phyloP scores from a whole-genome alignment of 92 coral and sea anemone species.

The Galaxea fascicularis region DNA sequence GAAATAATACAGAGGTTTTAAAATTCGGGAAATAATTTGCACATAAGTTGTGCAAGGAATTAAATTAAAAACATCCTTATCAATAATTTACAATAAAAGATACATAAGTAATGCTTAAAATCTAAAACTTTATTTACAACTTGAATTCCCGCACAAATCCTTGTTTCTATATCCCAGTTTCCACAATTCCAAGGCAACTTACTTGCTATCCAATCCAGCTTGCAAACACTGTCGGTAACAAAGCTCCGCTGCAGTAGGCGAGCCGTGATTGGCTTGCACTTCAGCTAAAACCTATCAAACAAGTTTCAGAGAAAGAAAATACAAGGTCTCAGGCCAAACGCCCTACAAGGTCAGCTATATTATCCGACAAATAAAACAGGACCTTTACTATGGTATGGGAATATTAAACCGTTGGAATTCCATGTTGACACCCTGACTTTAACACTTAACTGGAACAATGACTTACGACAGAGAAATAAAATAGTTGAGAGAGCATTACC shows the following conservation, averaged over 20 bases:
- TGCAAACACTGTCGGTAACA: slow-evolving; percentile 95
- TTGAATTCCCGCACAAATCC: too few relatives aligned
- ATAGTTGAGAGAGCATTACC: slow-evolving; percentile 52
- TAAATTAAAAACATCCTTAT: too few relatives aligned
- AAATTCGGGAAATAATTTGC: neutral
- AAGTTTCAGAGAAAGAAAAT: neutral
- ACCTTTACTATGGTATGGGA: too few relatives aligned
- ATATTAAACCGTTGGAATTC: too few relatives aligned
- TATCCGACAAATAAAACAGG: neutral
- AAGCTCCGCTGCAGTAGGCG: slow-evolving; percentile 90
- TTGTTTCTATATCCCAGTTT: too few relatives aligned
- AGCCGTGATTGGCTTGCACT: slow-evolving; percentile 78
- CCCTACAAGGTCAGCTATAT: neutral
- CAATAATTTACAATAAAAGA: neutral
- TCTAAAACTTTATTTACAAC: too few relatives aligned
- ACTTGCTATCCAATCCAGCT: slow-evolving; percentile 76
- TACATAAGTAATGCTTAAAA: too few relatives aligned
- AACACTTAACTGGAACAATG: too few relatives aligned
- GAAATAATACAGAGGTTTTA: too few relatives aligned
- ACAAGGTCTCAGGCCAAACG: neutral
- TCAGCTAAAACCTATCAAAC: slow-evolving; percentile 78
- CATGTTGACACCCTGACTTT: too few relatives aligned
- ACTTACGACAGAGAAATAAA: too few relatives aligned
- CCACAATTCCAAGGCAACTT: neutral
- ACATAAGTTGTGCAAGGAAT: neutral